phyloP scores from a whole-genome alignment of 2,113 vertebrate genomes.

The human (Homo sapiens) region DNA sequence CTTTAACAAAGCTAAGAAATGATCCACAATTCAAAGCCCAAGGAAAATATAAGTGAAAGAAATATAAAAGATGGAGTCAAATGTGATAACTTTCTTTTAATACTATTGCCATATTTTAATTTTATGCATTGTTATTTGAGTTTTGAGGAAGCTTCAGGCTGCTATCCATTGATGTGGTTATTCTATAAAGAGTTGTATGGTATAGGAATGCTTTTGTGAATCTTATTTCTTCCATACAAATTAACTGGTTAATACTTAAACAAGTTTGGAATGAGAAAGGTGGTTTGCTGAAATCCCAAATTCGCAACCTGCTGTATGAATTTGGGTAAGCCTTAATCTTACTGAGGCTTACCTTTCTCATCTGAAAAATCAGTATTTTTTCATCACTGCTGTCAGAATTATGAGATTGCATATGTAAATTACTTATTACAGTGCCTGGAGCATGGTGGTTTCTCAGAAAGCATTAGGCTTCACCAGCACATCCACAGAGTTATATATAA shows the following conservation, averaged over 20 bases:
- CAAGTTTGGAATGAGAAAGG: not conserved
- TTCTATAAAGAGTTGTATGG: not conserved
- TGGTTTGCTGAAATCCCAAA: not conserved
- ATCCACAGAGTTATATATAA: not conserved
- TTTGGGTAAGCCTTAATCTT: not conserved
- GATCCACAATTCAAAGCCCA: not conserved
- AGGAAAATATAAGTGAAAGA: not conserved
- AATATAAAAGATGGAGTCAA: not conserved
- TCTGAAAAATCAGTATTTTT: constrained; percentile 27
- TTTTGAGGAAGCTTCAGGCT: not conserved
- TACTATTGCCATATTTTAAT: not conserved
- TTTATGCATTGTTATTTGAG: not conserved
- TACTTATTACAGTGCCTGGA: not conserved
- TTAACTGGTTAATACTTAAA: not conserved
- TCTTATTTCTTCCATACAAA: not conserved
- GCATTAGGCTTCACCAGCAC: not conserved
- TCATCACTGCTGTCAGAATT: not conserved
- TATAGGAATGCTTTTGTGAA: not conserved
- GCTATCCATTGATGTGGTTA: not conserved
- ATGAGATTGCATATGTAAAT: not conserved
- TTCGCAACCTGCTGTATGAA: not conserved
- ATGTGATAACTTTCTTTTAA: not conserved
- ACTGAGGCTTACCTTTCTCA: not conserved
- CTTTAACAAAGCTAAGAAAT: not conserved
- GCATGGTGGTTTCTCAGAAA: not conserved